A percentile compares a stretch with the other conserved stretches of the same genome.
These are phyloP conservation scores for Danio rerio DNA, from an alignment of 2,113 vertebrate genomes.

Conservation along the genomic window GRCz12tu NC_133200.1:1379501-1380000, in stretches of 20 bases:
- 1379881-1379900: no score
- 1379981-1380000: no score
- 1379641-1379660: constrained; percentile 50
- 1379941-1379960: no score
- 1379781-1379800: neutral
- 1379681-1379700: constrained; percentile 30
- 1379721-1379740: constrained; percentile 39
- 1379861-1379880: no score
- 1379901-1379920: no score
- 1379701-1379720: constrained; percentile 37
- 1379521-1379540: constrained; percentile 58
- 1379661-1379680: constrained; percentile 44
- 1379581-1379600: constrained; percentile 28
- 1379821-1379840: neutral
- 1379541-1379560: constrained; percentile 60
- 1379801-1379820: neutral
- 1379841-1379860: no score
- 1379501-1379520: constrained; percentile 49
- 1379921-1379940: no score
- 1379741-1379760: constrained; percentile 40
- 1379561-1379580: constrained; percentile 57
- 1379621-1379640: constrained; percentile 62
- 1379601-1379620: constrained; percentile 12
- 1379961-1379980: no score
- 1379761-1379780: constrained; percentile 25